Conservation (phyloP, 2,113 vertebrate genomes). For the Hydrochoerus hydrochaeris region DNA sequence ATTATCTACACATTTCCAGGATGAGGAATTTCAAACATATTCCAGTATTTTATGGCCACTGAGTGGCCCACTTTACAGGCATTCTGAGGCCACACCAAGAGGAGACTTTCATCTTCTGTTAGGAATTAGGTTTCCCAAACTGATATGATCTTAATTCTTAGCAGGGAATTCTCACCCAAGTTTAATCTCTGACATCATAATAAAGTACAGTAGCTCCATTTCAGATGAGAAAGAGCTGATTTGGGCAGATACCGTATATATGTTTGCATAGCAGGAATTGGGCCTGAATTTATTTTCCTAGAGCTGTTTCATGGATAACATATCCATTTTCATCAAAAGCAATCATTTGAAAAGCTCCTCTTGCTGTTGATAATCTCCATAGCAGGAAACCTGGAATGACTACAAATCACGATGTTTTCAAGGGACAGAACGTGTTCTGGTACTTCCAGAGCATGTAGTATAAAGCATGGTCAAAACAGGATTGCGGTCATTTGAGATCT, state of each 20-base stretch:
- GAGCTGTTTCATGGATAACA: conserved; percentile 63
- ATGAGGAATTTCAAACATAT: conserved; percentile 8
- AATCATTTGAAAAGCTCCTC: conserved; percentile 63
- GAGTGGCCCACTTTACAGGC: neutral
- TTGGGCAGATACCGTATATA: conserved; percentile 52
- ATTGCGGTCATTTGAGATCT: neutral
- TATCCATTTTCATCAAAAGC: conserved; percentile 73
- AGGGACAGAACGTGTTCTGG: conserved; percentile 3
- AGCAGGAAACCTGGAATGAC: conserved; percentile 7
- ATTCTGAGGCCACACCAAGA: neutral
- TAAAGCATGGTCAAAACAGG: neutral
- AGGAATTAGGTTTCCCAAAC: conserved; percentile 58
- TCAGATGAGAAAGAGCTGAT: conserved; percentile 62
- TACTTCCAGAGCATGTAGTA: neutral
- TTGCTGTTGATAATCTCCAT: neutral
- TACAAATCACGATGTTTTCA: conserved; percentile 43
- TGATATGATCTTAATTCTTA: conserved; percentile 69
- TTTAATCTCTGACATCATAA: conserved; percentile 64
- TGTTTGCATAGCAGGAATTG: conserved; percentile 63
- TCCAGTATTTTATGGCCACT: neutral
- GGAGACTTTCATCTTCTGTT: conserved; percentile 12
- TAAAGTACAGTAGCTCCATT: conserved; percentile 55
- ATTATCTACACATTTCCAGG: neutral
- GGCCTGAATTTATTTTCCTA: conserved; percentile 68
- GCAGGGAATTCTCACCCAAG: conserved; percentile 23